Percentiles rank a stretch among this genome's conserved stretches.
Conservation (phyloP, 2,888 invertebrate species). For the Microctonus aethiopoides region DNA sequence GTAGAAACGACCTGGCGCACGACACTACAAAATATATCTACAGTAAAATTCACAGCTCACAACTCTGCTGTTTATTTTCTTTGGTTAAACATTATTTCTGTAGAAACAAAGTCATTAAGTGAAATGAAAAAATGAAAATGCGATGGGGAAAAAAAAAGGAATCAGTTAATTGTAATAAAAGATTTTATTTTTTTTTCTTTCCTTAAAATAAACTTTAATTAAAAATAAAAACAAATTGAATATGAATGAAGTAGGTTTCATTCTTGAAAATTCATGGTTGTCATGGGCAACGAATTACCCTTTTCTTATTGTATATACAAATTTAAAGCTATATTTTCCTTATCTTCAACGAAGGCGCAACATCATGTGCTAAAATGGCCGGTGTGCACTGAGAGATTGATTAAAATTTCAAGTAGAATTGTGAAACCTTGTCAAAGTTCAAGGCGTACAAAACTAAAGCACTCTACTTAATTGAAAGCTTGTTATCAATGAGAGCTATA, state of each 20-base stretch:
- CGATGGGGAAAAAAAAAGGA: not conserved
- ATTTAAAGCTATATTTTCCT: constrained; percentile 23
- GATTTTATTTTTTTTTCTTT: not conserved
- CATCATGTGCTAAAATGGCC: constrained; percentile 35
- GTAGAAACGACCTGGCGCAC: constrained; percentile 7
- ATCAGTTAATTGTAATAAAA: not conserved
- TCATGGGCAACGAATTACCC: constrained; percentile 24
- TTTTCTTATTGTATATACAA: constrained; percentile 32
- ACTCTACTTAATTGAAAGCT: constrained; percentile 53
- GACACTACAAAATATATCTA: constrained; percentile 9
- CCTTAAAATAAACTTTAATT: not conserved
- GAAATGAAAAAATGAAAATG: not conserved
- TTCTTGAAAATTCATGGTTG: constrained; percentile 1
- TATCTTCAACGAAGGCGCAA: not conserved
- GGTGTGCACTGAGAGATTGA: constrained; percentile 29
- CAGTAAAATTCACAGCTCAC: not conserved
- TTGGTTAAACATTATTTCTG: constrained; percentile 2
- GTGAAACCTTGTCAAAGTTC: constrained; percentile 40
- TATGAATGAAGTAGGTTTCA: not conserved
- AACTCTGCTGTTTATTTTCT: constrained; percentile 4
- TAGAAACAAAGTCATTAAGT: constrained; percentile 8
- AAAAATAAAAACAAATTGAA: not conserved
- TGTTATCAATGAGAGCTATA: constrained; percentile 38
- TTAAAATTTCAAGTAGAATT: constrained; percentile 43
- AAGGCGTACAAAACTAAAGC: constrained; percentile 33